phyloP scores from a whole-genome alignment of 2,797 vertebrate genomes.

The Parambassis ranga region DNA sequence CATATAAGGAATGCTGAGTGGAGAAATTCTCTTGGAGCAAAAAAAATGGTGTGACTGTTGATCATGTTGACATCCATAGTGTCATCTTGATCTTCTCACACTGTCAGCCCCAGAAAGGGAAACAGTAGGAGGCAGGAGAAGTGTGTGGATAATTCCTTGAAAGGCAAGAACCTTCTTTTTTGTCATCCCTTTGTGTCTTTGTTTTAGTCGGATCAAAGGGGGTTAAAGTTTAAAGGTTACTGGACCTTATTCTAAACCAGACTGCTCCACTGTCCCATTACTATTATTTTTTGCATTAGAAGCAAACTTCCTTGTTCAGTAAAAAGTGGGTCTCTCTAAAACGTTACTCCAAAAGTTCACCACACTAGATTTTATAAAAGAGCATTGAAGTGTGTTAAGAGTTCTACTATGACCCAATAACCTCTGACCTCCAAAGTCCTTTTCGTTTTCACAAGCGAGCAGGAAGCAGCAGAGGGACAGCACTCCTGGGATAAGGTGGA shows the following conservation, averaged over 20 bases:
- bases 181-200: conserved; percentile 7
- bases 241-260: conserved; percentile 18
- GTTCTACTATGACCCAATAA: conserved; percentile 27
- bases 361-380: conserved; percentile 6
- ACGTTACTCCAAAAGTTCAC: too few species aligned
- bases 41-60: conserved; percentile 26
- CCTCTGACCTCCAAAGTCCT: conserved; percentile 40
- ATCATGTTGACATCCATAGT: conserved; percentile 30
- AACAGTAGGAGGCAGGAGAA: conserved; percentile 10
- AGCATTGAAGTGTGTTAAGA: neutral
- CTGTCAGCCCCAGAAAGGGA: conserved; percentile 59
- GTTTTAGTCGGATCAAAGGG: conserved; percentile 5
- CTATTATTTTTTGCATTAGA: too few species aligned
- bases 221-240: conserved; percentile 46
- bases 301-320: too few species aligned
- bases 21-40: conserved; percentile 18
- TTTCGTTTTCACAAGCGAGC: conserved; percentile 39
- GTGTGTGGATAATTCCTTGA: conserved; percentile 22
- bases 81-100: conserved; percentile 54
- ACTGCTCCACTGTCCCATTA: too few species aligned
- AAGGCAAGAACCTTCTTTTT: conserved; percentile 16
- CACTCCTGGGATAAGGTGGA: conserved; percentile 60
- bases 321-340: neutral
- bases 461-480: conserved; percentile 65
- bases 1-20: conserved; percentile 46